Conservation (phyloP, 64 coral and sea anemone species). For the Montipora foliosa region DNA sequence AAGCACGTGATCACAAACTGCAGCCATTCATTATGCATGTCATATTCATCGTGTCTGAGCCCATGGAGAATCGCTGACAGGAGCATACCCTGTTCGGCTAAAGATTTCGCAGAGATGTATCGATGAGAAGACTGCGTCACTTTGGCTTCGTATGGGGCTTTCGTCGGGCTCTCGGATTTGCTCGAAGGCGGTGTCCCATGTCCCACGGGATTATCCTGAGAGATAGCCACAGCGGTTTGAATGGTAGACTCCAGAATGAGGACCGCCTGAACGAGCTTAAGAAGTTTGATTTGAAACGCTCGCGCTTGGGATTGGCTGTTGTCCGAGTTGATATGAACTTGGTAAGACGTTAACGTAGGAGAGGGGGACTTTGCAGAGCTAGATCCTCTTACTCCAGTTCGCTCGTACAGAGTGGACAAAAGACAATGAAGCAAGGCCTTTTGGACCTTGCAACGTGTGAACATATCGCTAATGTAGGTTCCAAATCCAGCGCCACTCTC, state of each 20-base stretch:
- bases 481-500: conserved; percentile 91
- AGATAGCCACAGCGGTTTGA: conserved; percentile 39
- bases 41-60: conserved; percentile 86
- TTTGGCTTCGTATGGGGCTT: conserved; percentile 40
- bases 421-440: conserved; percentile 96
- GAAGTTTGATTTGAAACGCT: conserved; percentile 76
- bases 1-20: conserved; percentile 92
- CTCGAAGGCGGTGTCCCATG: conserved; percentile 16
- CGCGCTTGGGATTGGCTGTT: conserved; percentile 51
- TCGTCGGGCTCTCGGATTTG: conserved; percentile 42
- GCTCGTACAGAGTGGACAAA: conserved; percentile 75
- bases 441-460: conserved; percentile 96
- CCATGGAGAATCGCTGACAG: conserved; percentile 81
- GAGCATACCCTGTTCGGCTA: conserved; percentile 88
- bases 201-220: conserved; percentile 25
- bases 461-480: conserved; percentile 90
- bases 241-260: conserved; percentile 83
- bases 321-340: not conserved
- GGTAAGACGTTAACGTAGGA: conserved; percentile 6
- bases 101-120: conserved; percentile 58
- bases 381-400: conserved; percentile 56
- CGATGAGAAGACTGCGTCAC: conserved; percentile 62
- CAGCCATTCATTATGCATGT: conserved; percentile 89
- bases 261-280: conserved; percentile 82
- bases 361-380: conserved; percentile 25